Evolutionary conservation across 2,113 vertebrate genomes (phyloP).

Genomic region (Pomatostomus ruficeps): DNA sequence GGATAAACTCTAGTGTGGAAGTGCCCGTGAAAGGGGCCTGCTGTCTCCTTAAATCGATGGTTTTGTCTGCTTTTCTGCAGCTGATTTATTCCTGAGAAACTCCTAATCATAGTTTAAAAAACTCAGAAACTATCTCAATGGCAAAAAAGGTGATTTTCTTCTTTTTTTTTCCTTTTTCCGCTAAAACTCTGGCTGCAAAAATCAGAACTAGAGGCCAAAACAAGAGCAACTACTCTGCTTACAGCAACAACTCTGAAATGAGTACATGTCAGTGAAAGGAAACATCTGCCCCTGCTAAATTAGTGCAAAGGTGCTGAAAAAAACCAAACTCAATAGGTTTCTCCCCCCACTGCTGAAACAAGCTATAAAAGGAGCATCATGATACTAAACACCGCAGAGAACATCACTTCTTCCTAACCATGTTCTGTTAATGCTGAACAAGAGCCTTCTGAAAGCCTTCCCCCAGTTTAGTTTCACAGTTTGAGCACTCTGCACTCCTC

Average conservation of each 20-base stretch:
- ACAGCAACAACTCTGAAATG: slow-evolving; percentile 4
- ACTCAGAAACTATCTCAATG: neutral
- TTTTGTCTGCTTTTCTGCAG: slow-evolving; percentile 3
- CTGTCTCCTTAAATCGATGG: neutral
- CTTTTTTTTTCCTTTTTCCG: neutral
- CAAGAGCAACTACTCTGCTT: slow-evolving; percentile 9
- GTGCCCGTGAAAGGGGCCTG: neutral
- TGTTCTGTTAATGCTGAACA: neutral
- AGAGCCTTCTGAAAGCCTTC: neutral
- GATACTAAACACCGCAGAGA: neutral
- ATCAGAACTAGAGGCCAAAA: slow-evolving; percentile 28
- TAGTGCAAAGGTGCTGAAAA: slow-evolving; percentile 8
- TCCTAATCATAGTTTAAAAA: slow-evolving; percentile 21
- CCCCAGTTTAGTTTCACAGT: neutral
- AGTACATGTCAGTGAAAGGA: slow-evolving; percentile 4
- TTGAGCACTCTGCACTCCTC: neutral
- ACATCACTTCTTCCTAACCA: neutral
- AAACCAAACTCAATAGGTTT: neutral
- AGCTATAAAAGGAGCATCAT: neutral
- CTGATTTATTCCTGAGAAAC: slow-evolving; percentile 52
- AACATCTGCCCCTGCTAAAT: neutral
- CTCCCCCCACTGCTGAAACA: neutral
- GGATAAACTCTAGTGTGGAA: neutral
- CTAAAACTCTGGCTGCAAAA: slow-evolving; percentile 22
- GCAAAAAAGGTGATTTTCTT: neutral